phyloP scores from a whole-genome alignment of 2,888 invertebrate species.

The Corbicula japonica region DNA sequence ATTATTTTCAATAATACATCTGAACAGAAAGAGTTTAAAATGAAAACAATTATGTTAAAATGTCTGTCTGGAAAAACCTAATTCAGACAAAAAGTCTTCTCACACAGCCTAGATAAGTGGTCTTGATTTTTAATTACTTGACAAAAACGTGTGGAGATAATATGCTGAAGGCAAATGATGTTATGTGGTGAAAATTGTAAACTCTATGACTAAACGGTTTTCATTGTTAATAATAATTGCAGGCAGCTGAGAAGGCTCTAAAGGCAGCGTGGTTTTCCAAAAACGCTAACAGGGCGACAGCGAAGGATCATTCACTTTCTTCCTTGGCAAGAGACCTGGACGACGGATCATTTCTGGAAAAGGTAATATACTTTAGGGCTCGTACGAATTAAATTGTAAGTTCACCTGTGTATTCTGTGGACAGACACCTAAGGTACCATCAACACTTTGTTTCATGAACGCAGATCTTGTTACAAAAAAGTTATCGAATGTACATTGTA shows the following conservation, averaged over 20 bases:
- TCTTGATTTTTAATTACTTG: not conserved
- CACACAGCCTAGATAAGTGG: not conserved
- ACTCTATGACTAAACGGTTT: not conserved
- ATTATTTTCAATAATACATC: too few species aligned
- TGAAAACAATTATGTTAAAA: too few species aligned
- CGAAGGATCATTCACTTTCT: slow-evolving; percentile 19
- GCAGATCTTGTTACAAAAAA: too few species aligned
- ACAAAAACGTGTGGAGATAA: not conserved
- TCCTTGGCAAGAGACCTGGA: slow-evolving; percentile 11
- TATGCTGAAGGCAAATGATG: not conserved
- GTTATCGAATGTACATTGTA: too few species aligned
- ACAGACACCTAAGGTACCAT: too few species aligned
- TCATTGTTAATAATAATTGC: not conserved
- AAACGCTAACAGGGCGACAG: slow-evolving; percentile 26
- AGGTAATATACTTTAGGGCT: too few species aligned
- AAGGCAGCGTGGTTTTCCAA: slow-evolving; percentile 48
- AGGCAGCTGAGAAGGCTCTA: slow-evolving; percentile 46
- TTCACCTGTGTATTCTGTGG: too few species aligned
- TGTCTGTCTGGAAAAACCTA: not conserved
- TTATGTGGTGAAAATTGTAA: not conserved
- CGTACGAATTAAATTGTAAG: too few species aligned
- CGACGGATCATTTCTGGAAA: not conserved
- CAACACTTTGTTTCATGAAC: too few species aligned
- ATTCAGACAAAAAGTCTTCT: not conserved
- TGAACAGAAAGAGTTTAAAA: too few species aligned